Percentiles rank a stretch among this genome's conserved stretches.
These are phyloP conservation scores for Volucella inflata DNA, from an alignment of 2,888 invertebrate species.

Conservation along the genomic window DNA sequence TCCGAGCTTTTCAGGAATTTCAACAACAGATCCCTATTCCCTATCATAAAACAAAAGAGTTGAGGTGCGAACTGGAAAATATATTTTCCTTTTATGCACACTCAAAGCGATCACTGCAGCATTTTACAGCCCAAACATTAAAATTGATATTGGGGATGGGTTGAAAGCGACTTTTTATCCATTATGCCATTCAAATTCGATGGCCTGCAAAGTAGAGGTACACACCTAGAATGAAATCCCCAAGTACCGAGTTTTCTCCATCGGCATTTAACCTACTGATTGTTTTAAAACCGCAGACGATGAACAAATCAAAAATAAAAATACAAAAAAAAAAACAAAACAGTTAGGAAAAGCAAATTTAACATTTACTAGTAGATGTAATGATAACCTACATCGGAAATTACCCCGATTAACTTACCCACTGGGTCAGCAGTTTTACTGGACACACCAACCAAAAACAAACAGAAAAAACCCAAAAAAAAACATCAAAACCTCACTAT, in stretches of 20 bases:
- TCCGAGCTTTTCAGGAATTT: too few relatives aligned
- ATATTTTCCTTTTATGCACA: background rate
- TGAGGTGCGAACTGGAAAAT: slow-evolving; percentile 21
- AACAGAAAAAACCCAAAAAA: background rate
- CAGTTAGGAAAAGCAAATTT: slow-evolving; percentile 17
- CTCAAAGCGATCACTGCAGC: too few relatives aligned
- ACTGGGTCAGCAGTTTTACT: slow-evolving; percentile 34
- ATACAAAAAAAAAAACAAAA: background rate
- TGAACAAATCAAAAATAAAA: background rate
- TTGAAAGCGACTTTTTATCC: too few relatives aligned
- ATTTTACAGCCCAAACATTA: too few relatives aligned
- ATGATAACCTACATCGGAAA: slow-evolving; percentile 42
- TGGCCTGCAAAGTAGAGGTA: too few relatives aligned
- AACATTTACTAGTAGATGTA: slow-evolving; percentile 18
- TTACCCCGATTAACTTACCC: slow-evolving; percentile 49
- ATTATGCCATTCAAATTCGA: too few relatives aligned
- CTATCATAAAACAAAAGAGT: slow-evolving; percentile 39
- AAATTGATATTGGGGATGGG: too few relatives aligned
- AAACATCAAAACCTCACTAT: slow-evolving; percentile 12
- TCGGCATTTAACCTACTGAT: slow-evolving; percentile 1
- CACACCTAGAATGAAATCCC: background rate
- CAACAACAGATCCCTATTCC: too few relatives aligned
- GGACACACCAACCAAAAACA: background rate
- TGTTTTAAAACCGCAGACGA: slow-evolving; percentile 5
- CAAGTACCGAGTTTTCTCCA: background rate